A percentile compares a stretch with the other conserved stretches of the same genome.
Conservation (phyloP, 2,888 invertebrate genomes). For the Agrilus cyanescens region DNA sequence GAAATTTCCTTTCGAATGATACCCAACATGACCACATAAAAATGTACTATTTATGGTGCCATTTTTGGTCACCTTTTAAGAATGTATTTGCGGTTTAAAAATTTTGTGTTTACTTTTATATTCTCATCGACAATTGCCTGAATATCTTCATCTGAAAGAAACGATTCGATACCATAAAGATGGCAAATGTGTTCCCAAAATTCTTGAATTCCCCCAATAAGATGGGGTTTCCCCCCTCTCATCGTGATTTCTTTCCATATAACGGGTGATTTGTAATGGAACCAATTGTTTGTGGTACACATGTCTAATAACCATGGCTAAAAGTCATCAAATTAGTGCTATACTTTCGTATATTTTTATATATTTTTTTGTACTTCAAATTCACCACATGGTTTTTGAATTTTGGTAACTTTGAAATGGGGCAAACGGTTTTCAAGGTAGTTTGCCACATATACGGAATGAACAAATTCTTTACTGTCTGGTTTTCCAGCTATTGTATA, state of each 20-base stretch:
- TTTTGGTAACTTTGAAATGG: constrained; percentile 40
- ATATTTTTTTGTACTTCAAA: constrained; percentile 37
- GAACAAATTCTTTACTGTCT: constrained; percentile 40
- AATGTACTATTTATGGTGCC: background rate
- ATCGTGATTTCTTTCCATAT: constrained; percentile 49
- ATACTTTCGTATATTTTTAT: background rate
- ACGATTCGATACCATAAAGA: constrained; percentile 40
- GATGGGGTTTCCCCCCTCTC: constrained; percentile 42
- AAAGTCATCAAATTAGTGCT: constrained; percentile 8
- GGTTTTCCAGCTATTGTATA: constrained; percentile 45
- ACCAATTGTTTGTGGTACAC: constrained; percentile 44
- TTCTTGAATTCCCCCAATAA: constrained; percentile 47
- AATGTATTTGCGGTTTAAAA: background rate
- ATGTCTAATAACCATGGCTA: constrained; percentile 40
- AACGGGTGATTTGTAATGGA: constrained; percentile 42
- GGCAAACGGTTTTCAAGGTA: constrained; percentile 43
- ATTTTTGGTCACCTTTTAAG: too few relatives aligned
- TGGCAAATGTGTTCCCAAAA: constrained; percentile 51
- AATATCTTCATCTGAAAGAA: constrained; percentile 25
- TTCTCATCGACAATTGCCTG: constrained; percentile 23
- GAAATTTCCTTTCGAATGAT: too few relatives aligned
- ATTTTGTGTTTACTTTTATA: constrained; percentile 16
- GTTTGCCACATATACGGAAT: constrained; percentile 43
- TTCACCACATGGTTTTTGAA: constrained; percentile 37
- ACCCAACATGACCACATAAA: constrained; percentile 1